Base-by-base conservation (phyloP, 2,888 invertebrate species). In the Strigamia maritima region DNA sequence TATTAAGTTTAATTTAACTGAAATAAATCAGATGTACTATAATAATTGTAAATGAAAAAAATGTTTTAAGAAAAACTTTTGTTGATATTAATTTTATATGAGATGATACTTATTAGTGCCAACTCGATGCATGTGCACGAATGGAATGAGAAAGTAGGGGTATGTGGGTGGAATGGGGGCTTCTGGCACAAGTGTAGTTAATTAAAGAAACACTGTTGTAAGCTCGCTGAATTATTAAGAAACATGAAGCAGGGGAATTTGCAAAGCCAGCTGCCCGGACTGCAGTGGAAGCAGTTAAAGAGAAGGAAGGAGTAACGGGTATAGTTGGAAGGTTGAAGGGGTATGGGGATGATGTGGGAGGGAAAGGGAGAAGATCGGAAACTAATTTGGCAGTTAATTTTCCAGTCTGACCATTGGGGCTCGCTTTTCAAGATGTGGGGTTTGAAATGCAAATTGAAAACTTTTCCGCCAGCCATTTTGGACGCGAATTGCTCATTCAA, bases 191-290 rank as follows among this genome's bases (percentile, higher is more conserved):
- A 70, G 70, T 70, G 70, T 28, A 70, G 70, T 70, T 70, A 70
- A 70, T 70, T 70, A 70, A 70, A 70, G 70, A 70, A 70, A 70
- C 70, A 70, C 70, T 70, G 70, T 70, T 70, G 70, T 70, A 70
- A 70, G 70, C 70, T 70, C 70, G 28, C 70, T 70, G 70, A 70
- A 70, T 70, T 70, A 70, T 70, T 70, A 70, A 70, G 70, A 70
- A 70, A 70, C 70, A 70, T 70, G 70, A 70, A 70, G 70, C 70
- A 28, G 70, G 70, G 70, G 70, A 70, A 70, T 70, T 70, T 70
- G 70, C 70, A 70, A 70, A 70, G 70, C 70, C 70, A 70, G 70
- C 70, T 70, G 70, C 70, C 28, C 28, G 24, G 28, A 28, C 70
- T 70, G 70, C 26, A 70, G 70, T 54, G n/a, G n/a, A 70, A 14